Evolutionary conservation across 2,113 vertebrate species (phyloP), one percentile per base, ranked within the genome.

Genomic region (Raphicerus campestris): DNA sequence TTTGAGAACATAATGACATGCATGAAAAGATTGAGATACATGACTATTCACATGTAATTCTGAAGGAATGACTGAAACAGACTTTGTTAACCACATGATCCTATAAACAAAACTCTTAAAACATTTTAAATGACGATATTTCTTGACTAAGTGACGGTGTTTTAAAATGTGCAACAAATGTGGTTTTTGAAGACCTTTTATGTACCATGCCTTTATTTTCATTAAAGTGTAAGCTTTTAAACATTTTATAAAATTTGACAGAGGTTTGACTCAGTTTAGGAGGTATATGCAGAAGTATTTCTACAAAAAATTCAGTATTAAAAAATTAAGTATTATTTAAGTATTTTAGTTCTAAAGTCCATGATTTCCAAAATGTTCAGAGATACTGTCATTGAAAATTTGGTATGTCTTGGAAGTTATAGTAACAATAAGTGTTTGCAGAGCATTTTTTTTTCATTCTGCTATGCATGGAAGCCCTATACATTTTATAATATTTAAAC

Each of bases 141-240:
- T 45, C 49, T 92, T 53, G 30, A 87, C n/a, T 66, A 77, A 91
- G 55, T 56, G 73, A 94, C 39, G 51, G 8, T 91, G 39, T 89
- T 91, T 60, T 95, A 39, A 89, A 80, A 47, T 75, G 39, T 2
- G 35, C 5, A 53, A 32, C 81, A 83, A 87, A 63, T 89, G 26
- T 87, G 42, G n/a, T 15, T 82, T 82, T 95, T 86, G 88, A 96
- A 83, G 55, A 49, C 9, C 15, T 96, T 89, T 78, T 85, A 78
- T 85, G 60, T 63, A 30, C 73, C 85, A n/a, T 70, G 39, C 30
- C 96, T 93, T 92, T 77, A 80, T 81, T 95, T 97, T 92, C 85
- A 89, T 60, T 86, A 49, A 93, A 83, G 60, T 78, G 32, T 89
- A 47, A 73, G 82, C 51, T 91, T 93, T 91, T 45, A 91, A 95